A percentile compares a stretch with the other conserved stretches of the same genome.
phyloP scores from a whole-genome alignment of 2,888 invertebrate species.

The Cosmia pyralina region DNA sequence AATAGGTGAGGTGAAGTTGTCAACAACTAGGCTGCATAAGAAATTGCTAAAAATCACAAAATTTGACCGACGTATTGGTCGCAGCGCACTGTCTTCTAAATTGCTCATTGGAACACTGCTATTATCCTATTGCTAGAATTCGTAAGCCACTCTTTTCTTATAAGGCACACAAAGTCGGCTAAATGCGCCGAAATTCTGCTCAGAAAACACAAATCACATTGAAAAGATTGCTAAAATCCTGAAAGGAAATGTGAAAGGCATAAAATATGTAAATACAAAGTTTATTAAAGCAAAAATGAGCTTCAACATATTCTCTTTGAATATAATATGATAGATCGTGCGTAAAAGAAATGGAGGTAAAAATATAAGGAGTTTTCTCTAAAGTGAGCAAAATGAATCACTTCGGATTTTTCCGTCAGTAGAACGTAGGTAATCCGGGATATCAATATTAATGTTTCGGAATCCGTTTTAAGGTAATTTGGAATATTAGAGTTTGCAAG shows the following conservation, averaged over 20 bases:
- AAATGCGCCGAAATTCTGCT: neutral
- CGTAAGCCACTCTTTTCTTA: neutral
- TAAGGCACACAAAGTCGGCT: neutral
- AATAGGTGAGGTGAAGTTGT: neutral
- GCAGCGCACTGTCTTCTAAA: no score
- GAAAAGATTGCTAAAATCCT: neutral
- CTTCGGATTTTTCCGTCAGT: constrained; percentile 11
- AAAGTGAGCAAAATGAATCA: constrained; percentile 37
- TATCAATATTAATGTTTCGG: constrained; percentile 49
- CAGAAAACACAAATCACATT: neutral
- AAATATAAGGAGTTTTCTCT: constrained; percentile 17
- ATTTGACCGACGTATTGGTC: neutral
- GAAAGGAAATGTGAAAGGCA: constrained; percentile 8
- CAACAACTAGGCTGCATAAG: neutral
- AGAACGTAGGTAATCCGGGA: constrained; percentile 21
- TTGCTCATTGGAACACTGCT: neutral
- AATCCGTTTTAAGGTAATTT: constrained; percentile 27
- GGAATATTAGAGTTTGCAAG: constrained; percentile 24
- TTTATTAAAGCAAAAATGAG: constrained; percentile 39
- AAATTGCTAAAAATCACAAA: neutral
- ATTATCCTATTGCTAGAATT: neutral
- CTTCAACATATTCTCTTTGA: constrained; percentile 38
- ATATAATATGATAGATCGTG: constrained; percentile 16
- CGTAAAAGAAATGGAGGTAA: constrained; percentile 12
- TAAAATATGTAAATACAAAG: constrained; percentile 33